Percentiles rank a stretch among this genome's conserved stretches.
Conservation (phyloP, 2,113 vertebrate species). For the Ceyx cyanopectus region DNA sequence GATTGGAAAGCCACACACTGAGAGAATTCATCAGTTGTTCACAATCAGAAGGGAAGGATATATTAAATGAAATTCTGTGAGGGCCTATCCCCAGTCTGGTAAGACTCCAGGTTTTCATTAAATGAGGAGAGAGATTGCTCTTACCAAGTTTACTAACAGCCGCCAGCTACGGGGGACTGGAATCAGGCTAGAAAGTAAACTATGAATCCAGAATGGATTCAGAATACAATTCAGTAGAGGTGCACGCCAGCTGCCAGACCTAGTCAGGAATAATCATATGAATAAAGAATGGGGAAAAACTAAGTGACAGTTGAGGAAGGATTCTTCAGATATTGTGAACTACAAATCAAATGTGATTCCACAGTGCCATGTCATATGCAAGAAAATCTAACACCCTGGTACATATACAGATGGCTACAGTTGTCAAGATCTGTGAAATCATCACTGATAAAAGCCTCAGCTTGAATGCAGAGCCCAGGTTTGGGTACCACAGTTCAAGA, state of each 20-base stretch:
- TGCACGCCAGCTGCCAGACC: neutral
- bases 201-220: neutral
- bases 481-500: neutral
- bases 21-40: conserved; percentile 39
- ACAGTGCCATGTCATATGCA: neutral
- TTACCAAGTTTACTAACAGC: neutral
- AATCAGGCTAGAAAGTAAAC: neutral
- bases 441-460: neutral
- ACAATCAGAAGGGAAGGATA: conserved; percentile 3
- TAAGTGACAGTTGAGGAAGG: neutral
- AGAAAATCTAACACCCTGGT: neutral
- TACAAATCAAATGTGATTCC: neutral
- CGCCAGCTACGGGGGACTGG: neutral
- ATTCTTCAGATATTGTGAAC: neutral
- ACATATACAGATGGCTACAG: neutral
- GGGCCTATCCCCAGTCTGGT: neutral
- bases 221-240: neutral
- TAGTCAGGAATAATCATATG: neutral
- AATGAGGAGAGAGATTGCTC: neutral
- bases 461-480: neutral
- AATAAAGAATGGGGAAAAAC: neutral
- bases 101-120: neutral
- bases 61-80: neutral
- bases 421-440: neutral
- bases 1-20: conserved; percentile 58